Base-by-base conservation (phyloP, 2,888 invertebrate genomes). In the Dolichomitus sp. region DNA sequence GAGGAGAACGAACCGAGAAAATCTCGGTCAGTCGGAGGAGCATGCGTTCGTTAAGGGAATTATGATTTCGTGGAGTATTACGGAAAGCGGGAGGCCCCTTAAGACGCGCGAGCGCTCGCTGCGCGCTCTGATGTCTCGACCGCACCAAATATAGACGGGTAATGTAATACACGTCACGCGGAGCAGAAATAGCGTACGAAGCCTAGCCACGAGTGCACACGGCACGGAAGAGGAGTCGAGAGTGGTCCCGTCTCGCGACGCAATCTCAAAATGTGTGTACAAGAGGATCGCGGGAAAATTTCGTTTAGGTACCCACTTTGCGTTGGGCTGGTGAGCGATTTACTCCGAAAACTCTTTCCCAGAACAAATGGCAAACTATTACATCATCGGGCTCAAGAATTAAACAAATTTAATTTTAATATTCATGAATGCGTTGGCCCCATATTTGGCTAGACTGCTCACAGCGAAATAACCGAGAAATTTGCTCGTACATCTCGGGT, bases 121-220 rank as follows among this genome's bases (percentile, higher is more conserved):
- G 54, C 57, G 50, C 54, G 42, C 33, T 61, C 61, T n/a, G 69
- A 82, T 86, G 86, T 88, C 81, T 85, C 87, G 83, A 82, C 81
- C 88, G 88, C 85, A 87, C 95, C 95, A 94, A 95, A 95, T 95
- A 95, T 95, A 95, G 95, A 91, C 88, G 89, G 92, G 95, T 95
- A 95, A 95, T 94, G 94, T 94, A 94, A 95, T 95, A 94, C 94
- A 94, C 93, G 93, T 93, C 94, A 93, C 91, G 90, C 88, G 93
- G 63, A 93, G 94, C 94, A 94, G 94, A 95, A 95, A 95, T 95
- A 95, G 94, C 94, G 89, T 93, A 92, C 91, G 91, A 90, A 93
- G 92, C 92, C 94, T 94, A 94, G 94, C 94, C 93, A 92, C 86
- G 87, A 85, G 88, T 95, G 95, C 95, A 93, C 95, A 95, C 95